These are phyloP conservation scores for Aphelinus certus DNA, from an alignment of 1,140 invertebrate species.

Conservation along the genomic window DNA sequence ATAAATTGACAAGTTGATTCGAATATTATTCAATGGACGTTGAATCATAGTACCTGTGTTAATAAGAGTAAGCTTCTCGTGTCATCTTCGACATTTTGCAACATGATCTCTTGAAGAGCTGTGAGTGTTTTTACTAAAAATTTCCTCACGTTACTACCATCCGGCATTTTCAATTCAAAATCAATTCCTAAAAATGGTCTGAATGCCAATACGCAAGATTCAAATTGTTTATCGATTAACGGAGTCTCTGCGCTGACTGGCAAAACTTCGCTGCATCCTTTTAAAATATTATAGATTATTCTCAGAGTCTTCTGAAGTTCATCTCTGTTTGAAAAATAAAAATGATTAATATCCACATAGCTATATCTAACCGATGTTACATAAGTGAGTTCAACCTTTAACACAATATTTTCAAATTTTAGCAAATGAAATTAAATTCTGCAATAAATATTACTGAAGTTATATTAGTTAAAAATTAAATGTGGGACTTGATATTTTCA, in stretches of 20 bases:
- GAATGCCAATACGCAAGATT: slow-evolving; percentile 56
- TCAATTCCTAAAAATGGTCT: slow-evolving; percentile 59
- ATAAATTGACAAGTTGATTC: too few relatives aligned
- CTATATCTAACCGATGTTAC: too few relatives aligned
- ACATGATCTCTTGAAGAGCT: slow-evolving; percentile 68
- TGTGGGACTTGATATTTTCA: too few relatives aligned
- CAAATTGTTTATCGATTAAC: slow-evolving; percentile 60
- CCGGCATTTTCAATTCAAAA: slow-evolving; percentile 67
- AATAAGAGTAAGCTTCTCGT: slow-evolving; percentile 76
- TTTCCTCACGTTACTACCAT: slow-evolving; percentile 71
- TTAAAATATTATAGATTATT: slow-evolving; percentile 52
- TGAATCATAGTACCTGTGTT: slow-evolving; percentile 49
- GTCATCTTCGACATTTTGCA: slow-evolving; percentile 75
- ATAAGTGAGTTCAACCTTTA: too few relatives aligned
- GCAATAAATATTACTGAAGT: background rate
- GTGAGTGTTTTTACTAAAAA: slow-evolving; percentile 67
- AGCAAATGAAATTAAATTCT: too few relatives aligned
- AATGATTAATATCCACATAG: slow-evolving; percentile 50
- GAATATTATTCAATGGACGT: too few relatives aligned
- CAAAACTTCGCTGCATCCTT: slow-evolving; percentile 69
- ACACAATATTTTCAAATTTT: too few relatives aligned
- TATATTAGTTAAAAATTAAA: too few relatives aligned
- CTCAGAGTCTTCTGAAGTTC: slow-evolving; percentile 63
- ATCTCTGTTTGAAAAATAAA: slow-evolving; percentile 54
- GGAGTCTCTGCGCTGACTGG: slow-evolving; percentile 71